Evolutionary conservation across 2,113 vertebrate species (phyloP).

Genomic region (Antigone vipio): DNA sequence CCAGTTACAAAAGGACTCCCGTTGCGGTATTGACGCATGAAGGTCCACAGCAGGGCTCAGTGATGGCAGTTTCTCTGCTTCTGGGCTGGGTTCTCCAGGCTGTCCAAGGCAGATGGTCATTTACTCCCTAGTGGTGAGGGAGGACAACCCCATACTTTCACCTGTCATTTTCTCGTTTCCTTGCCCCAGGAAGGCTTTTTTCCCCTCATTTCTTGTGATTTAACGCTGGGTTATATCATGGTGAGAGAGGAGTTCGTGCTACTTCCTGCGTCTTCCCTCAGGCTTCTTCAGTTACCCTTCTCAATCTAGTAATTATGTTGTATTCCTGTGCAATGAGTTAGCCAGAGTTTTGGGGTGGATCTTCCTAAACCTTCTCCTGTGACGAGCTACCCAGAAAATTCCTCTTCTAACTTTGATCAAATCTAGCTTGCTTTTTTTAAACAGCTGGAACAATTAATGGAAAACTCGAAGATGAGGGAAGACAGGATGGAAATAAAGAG

Average conservation of each 20-base stretch:
- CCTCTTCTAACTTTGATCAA: background rate
- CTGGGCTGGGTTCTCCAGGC: background rate
- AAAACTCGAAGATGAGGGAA: background rate
- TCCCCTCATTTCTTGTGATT: background rate
- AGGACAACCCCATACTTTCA: background rate
- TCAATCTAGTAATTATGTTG: background rate
- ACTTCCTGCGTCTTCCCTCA: background rate
- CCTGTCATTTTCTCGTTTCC: background rate
- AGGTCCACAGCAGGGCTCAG: background rate
- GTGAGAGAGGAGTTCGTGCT: background rate
- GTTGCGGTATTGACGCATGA: accelerated
- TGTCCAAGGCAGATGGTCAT: background rate
- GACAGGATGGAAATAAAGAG: background rate
- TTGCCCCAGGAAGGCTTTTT: background rate
- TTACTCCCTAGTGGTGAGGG: background rate
- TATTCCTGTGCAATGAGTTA: background rate
- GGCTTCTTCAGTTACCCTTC: background rate
- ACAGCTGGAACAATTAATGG: background rate
- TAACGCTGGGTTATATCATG: background rate
- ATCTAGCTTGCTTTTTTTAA: background rate
- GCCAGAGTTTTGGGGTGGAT: background rate
- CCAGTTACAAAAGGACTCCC: background rate
- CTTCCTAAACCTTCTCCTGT: background rate
- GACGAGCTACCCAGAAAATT: background rate
- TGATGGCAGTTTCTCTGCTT: background rate